Evolutionary conservation across 2,113 vertebrate genomes (phyloP).

Genomic region (Catagonus wagneri): DNA sequence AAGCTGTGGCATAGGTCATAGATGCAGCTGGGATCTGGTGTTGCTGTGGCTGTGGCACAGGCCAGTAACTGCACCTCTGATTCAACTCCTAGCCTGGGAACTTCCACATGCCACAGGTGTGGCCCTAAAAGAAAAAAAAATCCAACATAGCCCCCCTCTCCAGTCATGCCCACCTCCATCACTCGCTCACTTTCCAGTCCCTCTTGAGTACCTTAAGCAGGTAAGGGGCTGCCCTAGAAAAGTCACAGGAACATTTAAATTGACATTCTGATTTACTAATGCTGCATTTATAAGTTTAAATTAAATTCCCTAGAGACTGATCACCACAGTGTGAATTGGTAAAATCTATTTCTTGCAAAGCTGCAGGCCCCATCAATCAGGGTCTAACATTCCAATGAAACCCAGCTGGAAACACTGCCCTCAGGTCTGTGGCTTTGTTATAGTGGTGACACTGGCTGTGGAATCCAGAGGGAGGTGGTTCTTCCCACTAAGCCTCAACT

Average conservation of each 20-base stretch:
- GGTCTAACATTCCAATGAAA: not conserved
- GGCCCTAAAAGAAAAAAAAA: not conserved
- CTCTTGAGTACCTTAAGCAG: not conserved
- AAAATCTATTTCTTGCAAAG: not conserved
- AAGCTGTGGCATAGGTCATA: too few species aligned
- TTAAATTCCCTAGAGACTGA: not conserved
- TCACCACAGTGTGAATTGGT: not conserved
- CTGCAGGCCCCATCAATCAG: not conserved
- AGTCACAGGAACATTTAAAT: not conserved
- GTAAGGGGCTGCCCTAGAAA: not conserved
- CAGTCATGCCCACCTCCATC: not conserved
- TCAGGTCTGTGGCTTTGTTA: not conserved
- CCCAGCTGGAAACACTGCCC: not conserved
- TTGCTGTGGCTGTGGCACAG: too few species aligned
- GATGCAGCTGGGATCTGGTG: too few species aligned
- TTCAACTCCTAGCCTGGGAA: too few species aligned
- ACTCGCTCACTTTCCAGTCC: not conserved
- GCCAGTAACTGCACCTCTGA: too few species aligned
- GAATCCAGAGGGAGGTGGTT: not conserved
- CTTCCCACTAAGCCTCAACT: not conserved
- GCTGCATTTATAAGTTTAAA: not conserved
- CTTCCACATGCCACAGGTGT: too few species aligned
- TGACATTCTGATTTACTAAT: not conserved
- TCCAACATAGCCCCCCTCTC: not conserved
- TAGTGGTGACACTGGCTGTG: not conserved